Percentiles rank a stretch among this genome's conserved stretches.
phyloP scores from a whole-genome alignment of 1,140 invertebrate genomes.

The Drosophila bocki region DNA sequence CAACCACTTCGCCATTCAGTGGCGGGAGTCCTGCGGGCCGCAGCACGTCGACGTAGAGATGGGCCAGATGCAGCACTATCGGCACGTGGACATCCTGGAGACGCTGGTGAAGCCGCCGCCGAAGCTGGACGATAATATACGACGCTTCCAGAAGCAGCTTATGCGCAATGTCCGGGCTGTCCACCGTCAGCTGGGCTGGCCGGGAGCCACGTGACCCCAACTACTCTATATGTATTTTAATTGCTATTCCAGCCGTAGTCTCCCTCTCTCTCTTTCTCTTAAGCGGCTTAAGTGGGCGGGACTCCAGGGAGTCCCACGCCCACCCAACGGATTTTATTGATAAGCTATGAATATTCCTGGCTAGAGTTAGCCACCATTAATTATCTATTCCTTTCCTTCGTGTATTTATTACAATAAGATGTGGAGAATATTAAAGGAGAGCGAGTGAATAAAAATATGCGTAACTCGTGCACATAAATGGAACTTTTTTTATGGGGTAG shows the following conservation, averaged over 20 bases:
- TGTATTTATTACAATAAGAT: background rate
- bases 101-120: slow-evolving; percentile 24
- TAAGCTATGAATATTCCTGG: slow-evolving; percentile 4
- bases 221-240: slow-evolving; percentile 46
- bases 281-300: slow-evolving; percentile 46
- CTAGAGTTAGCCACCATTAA: background rate
- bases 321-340: background rate
- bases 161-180: slow-evolving; percentile 13
- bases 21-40: slow-evolving; percentile 92
- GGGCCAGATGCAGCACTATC: slow-evolving; percentile 96
- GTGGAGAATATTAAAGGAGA: background rate
- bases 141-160: slow-evolving; percentile 54
- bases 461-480: no score
- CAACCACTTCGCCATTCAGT: slow-evolving; percentile 95
- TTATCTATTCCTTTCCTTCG: background rate
- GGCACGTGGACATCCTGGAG: slow-evolving; percentile 87
- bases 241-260: slow-evolving; percentile 37
- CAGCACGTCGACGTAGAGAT: slow-evolving; percentile 90
- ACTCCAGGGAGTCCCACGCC: slow-evolving; percentile 14
- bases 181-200: slow-evolving; percentile 34
- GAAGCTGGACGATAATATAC: slow-evolving; percentile 51
- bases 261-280: slow-evolving; percentile 25
- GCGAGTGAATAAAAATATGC: background rate
- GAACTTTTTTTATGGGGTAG: no score
- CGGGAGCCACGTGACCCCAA: slow-evolving; percentile 9